phyloP scores from a whole-genome alignment of 2,888 invertebrate genomes.

The Synanthedon tipuliformis region DNA sequence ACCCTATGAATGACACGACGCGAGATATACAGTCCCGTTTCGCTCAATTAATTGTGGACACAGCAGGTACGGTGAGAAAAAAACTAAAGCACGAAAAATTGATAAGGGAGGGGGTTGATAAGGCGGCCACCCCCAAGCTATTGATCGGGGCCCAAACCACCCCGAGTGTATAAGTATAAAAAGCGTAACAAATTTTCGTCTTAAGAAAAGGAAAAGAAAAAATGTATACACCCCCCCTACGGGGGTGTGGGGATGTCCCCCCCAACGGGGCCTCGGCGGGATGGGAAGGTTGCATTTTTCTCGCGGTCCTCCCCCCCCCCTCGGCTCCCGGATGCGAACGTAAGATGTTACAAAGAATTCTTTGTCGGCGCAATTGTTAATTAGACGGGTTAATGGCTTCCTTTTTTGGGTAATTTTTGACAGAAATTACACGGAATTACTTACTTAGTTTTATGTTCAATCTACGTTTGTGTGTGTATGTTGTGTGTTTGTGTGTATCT shows the following conservation, averaged over 20 bases:
- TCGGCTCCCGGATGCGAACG: conserved; percentile 31
- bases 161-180: conserved; percentile 62
- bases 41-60: background rate
- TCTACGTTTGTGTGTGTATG: too few species aligned
- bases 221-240: conserved; percentile 63
- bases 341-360: conserved; percentile 66
- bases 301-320: conserved; percentile 45
- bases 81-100: conserved; percentile 64
- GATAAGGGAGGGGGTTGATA: conserved; percentile 41
- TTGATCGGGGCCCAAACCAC: conserved; percentile 51
- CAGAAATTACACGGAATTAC: background rate
- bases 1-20: too few species aligned
- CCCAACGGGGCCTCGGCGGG: conserved; percentile 10
- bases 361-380: conserved; percentile 50
- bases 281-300: conserved; percentile 51
- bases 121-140: conserved; percentile 23
- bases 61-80: conserved; percentile 32
- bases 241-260: conserved; percentile 18
- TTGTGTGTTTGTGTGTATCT: too few species aligned
- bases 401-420: background rate
- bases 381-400: conserved; percentile 19
- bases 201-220: conserved; percentile 71
- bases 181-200: conserved; percentile 72
- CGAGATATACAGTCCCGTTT: background rate
- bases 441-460: too few species aligned